Base-by-base conservation (phyloP, 1,140 invertebrate species). In the Heterodera carotae region DNA sequence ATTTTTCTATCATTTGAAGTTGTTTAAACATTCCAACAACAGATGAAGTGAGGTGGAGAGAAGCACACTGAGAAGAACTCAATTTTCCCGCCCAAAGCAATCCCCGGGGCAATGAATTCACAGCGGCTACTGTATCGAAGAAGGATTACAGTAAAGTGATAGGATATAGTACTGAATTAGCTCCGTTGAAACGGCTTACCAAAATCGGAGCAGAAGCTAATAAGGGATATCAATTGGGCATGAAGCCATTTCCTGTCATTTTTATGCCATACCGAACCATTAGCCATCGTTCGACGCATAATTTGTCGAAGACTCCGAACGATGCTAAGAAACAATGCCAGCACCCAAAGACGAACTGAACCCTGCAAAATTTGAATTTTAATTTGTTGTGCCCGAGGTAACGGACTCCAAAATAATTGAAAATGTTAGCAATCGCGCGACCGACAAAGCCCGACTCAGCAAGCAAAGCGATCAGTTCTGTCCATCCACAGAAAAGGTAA, bases 401-500 rank as follows among this genome's bases (percentile, higher is more conserved):
- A 22, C 10, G 62, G 2, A 62, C 36, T 34, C 34, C 25, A 25
- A 60, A 27, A 53, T 12, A 31, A 22, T 18, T 27, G 33, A 59
- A 60, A 73, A 34, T 39, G 27, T 62, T 29, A 12, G 48, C 27
- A 31, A n/a, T 62, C 59, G 43, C 39, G 7, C 25, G 34, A 29
- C 56, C 56, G 22, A 74, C 39, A 25, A 74, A 33, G 22, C 64
- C 64, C 64, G 72, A 43, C 34, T 74, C 72, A 4, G 72, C n/a
- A 22, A 74, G 39, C 53, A 43, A 74, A 1, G 53, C 56, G 64
- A 74, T 59, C 64, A 56, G 59, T 25, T 74, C 72, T 2, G 53
- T 64, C 72, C 72, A 74, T 1, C 72, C 72, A 34, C 72, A 74
- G 27, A 62, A 27, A 25, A 74, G 64, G 34, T 74, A 74, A 29